A percentile compares a stretch with the other conserved stretches of the same genome.
Conservation (phyloP, 1,140 invertebrate species). For the Neotoxoptera formosana region DNA sequence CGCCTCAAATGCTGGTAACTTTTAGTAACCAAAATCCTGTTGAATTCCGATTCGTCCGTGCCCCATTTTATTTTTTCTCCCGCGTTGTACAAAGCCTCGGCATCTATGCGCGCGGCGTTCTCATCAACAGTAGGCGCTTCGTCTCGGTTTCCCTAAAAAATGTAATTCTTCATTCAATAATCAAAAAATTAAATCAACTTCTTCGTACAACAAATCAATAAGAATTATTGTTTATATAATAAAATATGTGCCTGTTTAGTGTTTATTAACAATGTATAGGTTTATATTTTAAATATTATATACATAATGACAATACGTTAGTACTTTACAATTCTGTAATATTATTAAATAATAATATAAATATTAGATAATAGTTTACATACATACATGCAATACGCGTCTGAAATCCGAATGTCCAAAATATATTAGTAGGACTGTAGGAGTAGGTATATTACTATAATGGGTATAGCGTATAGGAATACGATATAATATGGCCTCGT, state of each 20-base stretch:
- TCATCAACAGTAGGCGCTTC: slow-evolving; percentile 75
- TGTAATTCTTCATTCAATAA: neutral
- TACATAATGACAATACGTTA: too few relatives aligned
- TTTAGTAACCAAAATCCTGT: slow-evolving; percentile 70
- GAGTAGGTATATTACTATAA: too few relatives aligned
- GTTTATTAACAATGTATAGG: too few relatives aligned
- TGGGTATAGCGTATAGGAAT: too few relatives aligned
- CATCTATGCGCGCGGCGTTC: slow-evolving; percentile 67
- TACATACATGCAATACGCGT: neutral
- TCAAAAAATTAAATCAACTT: neutral
- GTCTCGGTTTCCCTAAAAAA: slow-evolving; percentile 78
- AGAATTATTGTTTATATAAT: neutral
- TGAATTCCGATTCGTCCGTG: slow-evolving; percentile 76
- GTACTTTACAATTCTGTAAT: neutral
- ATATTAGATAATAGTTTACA: neutral
- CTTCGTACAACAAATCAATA: neutral
- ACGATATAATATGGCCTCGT: too few relatives aligned
- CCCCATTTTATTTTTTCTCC: slow-evolving; percentile 70
- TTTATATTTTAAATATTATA: too few relatives aligned
- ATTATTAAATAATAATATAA: neutral
- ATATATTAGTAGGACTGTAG: neutral
- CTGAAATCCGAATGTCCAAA: neutral
- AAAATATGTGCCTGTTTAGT: neutral
- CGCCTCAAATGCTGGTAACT: slow-evolving; percentile 71
- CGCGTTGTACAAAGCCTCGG: slow-evolving; percentile 68